Evolutionary conservation across 2,113 vertebrate species (phyloP).

Genomic region (Steatornis caripensis): DNA sequence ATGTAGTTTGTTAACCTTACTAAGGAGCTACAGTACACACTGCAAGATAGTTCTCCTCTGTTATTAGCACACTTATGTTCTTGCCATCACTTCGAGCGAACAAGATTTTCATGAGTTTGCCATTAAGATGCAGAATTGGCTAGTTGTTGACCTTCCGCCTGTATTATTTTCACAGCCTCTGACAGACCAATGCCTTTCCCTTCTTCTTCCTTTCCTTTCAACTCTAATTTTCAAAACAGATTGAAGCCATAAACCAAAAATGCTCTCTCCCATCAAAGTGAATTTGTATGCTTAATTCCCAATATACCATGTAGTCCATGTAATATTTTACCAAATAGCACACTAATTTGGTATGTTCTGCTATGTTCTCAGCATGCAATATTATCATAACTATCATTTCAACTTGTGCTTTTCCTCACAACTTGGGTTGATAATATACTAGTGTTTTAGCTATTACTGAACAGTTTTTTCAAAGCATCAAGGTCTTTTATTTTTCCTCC

Average conservation of each 20-base stretch:
- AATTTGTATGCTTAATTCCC: not conserved
- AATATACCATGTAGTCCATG: not conserved
- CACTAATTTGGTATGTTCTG: not conserved
- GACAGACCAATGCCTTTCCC: not conserved
- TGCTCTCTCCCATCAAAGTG: not conserved
- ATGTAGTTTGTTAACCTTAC: constrained; percentile 78
- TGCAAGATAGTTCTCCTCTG: constrained; percentile 45
- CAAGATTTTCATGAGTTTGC: constrained; percentile 33
- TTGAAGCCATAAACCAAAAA: not conserved
- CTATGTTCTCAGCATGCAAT: not conserved
- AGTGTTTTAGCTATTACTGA: not conserved
- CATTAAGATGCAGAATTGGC: not conserved
- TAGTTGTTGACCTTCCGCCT: not conserved
- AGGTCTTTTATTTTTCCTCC: not conserved
- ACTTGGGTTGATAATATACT: not conserved
- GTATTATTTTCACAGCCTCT: not conserved
- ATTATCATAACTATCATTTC: not conserved
- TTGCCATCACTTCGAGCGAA: constrained; percentile 31
- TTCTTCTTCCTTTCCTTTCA: not conserved
- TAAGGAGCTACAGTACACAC: constrained; percentile 56
- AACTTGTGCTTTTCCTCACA: not conserved
- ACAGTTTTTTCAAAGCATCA: not conserved
- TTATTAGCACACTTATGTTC: constrained; percentile 50
- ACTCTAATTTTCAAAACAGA: not conserved
- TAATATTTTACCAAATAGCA: not conserved